A percentile compares a stretch with the other conserved stretches of the same genome.
These are phyloP conservation scores for Lagocephalus sceleratus DNA, from an alignment of 2,797 vertebrate genomes.

Conservation along the genomic window DNA sequence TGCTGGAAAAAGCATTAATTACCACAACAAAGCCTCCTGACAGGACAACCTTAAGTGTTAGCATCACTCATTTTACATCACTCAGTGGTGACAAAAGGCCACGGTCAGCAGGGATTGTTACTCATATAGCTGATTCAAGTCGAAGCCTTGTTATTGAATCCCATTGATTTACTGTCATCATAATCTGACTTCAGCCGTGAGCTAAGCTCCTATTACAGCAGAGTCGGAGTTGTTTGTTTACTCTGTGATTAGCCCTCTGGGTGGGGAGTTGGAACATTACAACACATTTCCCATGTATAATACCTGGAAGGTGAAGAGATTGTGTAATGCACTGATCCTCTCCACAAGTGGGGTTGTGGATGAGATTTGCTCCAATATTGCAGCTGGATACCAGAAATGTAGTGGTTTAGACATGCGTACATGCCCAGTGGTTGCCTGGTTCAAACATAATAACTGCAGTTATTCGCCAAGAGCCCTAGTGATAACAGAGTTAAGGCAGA, in stretches of 20 bases:
- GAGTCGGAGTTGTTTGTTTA: slow-evolving; percentile 64
- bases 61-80: slow-evolving; percentile 34
- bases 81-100: slow-evolving; percentile 26
- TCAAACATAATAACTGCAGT: slow-evolving; percentile 44
- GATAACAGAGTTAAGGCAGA: slow-evolving; percentile 40
- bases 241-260: slow-evolving; percentile 45
- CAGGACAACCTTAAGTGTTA: no score
- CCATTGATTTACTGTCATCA: slow-evolving; percentile 67
- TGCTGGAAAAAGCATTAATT: no score
- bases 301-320: slow-evolving; percentile 31
- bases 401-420: slow-evolving; percentile 3
- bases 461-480: slow-evolving; percentile 32
- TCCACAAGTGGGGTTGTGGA: slow-evolving; percentile 12
- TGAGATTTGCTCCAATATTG: slow-evolving; percentile 21
- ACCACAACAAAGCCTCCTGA: background rate
- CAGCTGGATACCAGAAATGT: slow-evolving; percentile 1
- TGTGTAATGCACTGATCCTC: slow-evolving; percentile 17
- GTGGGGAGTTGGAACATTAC: slow-evolving; percentile 26
- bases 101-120: slow-evolving; percentile 34
- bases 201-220: slow-evolving; percentile 50
- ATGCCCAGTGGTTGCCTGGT: slow-evolving; percentile 8
- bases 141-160: slow-evolving; percentile 56
- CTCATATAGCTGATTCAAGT: slow-evolving; percentile 52
- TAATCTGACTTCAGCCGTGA: slow-evolving; percentile 58
- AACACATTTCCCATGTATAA: slow-evolving; percentile 21